Evolutionary conservation across 2,888 invertebrate species (phyloP).

Genomic region (Athalia circularis): DNA sequence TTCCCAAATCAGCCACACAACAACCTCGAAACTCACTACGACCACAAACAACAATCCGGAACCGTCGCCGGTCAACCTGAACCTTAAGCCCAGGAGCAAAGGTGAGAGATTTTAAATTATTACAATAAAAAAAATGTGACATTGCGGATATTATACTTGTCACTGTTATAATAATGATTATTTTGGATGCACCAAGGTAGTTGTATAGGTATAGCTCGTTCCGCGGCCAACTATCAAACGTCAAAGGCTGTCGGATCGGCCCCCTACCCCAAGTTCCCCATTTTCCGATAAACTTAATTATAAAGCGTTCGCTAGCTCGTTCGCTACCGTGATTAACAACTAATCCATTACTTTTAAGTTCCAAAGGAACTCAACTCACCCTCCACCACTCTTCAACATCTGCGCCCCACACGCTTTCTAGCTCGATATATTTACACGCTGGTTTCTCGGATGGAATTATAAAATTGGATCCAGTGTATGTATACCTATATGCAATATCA

Average conservation of each 20-base stretch:
- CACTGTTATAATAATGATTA: not conserved
- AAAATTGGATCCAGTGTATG: too few species aligned
- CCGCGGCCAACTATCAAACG: constrained; percentile 17
- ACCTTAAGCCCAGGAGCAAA: constrained; percentile 63
- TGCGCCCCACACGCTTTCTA: not conserved
- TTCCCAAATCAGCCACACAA: constrained; percentile 29
- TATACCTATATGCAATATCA: too few species aligned
- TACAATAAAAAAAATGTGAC: not conserved
- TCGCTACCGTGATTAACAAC: constrained; percentile 32
- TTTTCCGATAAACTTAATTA: constrained; percentile 42
- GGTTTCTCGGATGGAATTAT: too few species aligned
- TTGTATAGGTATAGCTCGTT: not conserved
- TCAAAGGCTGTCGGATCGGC: constrained; percentile 35
- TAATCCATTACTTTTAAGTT: constrained; percentile 41
- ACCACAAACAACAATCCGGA: constrained; percentile 59
- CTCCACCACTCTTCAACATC: not conserved
- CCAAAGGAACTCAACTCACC: not conserved
- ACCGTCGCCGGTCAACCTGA: constrained; percentile 65
- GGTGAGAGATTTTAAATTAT: constrained; percentile 24
- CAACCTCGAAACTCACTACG: constrained; percentile 50
- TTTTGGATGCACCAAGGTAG: not conserved
- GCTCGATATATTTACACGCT: too few species aligned
- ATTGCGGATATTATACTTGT: not conserved
- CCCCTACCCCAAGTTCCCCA: not conserved
- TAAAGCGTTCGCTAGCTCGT: constrained; percentile 20